Percentiles rank a stretch among this genome's conserved stretches.
These are phyloP conservation scores for Zaprionus tsacasi DNA, from an alignment of 1,140 invertebrate genomes.

Conservation along the genomic window DNA sequence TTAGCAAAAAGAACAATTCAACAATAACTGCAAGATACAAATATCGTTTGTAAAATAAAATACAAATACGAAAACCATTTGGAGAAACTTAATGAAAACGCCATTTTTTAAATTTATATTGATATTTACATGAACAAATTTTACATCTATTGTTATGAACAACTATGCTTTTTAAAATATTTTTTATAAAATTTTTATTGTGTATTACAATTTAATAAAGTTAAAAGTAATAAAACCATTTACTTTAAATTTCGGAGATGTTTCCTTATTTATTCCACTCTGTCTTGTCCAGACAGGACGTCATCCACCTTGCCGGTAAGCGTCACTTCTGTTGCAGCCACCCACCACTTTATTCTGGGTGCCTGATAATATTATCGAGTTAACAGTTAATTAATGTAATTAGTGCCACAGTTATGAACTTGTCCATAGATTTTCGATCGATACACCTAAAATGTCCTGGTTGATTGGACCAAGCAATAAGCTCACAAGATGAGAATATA, in stretches of 20 bases:
- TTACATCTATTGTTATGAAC: slow-evolving; percentile 17
- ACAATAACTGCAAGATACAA: slow-evolving; percentile 3
- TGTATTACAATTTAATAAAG: slow-evolving; percentile 29
- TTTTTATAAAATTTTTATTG: slow-evolving; percentile 29
- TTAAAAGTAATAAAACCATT: not conserved
- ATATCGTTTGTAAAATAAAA: slow-evolving; percentile 4
- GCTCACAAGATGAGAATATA: too few relatives aligned
- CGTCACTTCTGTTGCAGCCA: too few relatives aligned
- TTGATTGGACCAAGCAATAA: too few relatives aligned
- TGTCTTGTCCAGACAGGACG: too few relatives aligned
- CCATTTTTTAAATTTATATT: slow-evolving; percentile 25
- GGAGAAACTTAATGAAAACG: slow-evolving; percentile 3
- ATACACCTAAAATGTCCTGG: too few relatives aligned
- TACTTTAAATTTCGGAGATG: not conserved
- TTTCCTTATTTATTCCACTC: too few relatives aligned
- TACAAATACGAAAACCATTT: slow-evolving; percentile 17
- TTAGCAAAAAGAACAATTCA: slow-evolving; percentile 13
- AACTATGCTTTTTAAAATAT: slow-evolving; percentile 18
- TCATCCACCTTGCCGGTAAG: too few relatives aligned
- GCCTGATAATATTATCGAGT: too few relatives aligned
- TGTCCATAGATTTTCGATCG: too few relatives aligned
- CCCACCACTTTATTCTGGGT: too few relatives aligned
- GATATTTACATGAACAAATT: slow-evolving; percentile 31
- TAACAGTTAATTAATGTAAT: too few relatives aligned
- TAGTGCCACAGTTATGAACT: too few relatives aligned